A percentile compares a stretch with the other conserved stretches of the same genome.
These are phyloP conservation scores for Colinus virginianus DNA, from an alignment of 2,113 vertebrate genomes.

Conservation along the genomic window DNA sequence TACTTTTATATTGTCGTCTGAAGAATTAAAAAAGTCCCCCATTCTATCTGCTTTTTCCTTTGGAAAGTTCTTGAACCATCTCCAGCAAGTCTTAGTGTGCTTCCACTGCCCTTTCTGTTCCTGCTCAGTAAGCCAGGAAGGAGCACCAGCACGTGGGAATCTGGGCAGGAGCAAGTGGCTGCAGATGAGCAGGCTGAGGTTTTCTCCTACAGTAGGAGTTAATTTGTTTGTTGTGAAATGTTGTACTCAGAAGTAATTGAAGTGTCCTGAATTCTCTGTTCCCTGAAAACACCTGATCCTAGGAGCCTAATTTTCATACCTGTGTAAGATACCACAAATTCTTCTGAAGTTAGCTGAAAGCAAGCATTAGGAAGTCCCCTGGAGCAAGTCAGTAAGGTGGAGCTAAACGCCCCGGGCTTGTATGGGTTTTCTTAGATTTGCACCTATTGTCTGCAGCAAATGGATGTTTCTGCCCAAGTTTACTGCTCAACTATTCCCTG, in stretches of 20 bases:
- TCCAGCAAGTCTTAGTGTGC: not conserved
- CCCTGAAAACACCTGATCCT: not conserved
- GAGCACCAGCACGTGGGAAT: not conserved
- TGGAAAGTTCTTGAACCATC: conserved; percentile 26
- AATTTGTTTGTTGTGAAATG: not conserved
- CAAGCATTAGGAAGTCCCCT: not conserved
- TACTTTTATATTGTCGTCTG: not conserved
- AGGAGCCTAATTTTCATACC: not conserved
- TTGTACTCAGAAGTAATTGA: not conserved
- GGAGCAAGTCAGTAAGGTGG: not conserved
- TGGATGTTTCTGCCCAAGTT: not conserved
- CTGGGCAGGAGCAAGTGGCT: not conserved
- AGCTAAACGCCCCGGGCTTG: not conserved
- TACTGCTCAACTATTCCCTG: not conserved
- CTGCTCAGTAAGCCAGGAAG: not conserved
- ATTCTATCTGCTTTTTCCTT: conserved; percentile 16
- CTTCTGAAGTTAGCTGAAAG: not conserved
- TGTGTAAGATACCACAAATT: not conserved
- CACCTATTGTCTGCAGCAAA: not conserved
- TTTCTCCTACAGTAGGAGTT: not conserved
- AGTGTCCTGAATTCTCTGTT: not conserved
- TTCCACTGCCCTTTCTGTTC: conserved; percentile 11
- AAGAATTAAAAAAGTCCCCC: conserved; percentile 3
- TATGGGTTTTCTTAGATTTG: not conserved
- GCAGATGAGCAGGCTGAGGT: not conserved